Base-by-base conservation (phyloP, 1,140 invertebrate species). In the Apolygus lucorum region DNA sequence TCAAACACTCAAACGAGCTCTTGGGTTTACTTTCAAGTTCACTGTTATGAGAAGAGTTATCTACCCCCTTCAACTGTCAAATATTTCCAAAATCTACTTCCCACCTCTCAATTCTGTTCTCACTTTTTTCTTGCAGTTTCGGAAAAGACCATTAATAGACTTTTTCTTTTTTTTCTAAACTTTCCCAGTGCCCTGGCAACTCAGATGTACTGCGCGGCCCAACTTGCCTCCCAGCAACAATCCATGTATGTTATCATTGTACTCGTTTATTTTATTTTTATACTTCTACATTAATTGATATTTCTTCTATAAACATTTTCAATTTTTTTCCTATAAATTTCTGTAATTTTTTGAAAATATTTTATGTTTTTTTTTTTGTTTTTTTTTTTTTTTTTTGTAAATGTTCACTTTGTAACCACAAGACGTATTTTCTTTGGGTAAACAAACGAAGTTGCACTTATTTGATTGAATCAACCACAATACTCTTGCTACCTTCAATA, bases 141-240 rank as follows among this genome's bases (percentile, higher is more conserved):
- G n/a, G n/a, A n/a, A n/a, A n/a, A n/a, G n/a, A n/a, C n/a, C n/a
- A 59, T 59, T 59, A 59, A 59, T 59, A 24, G 11, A 11, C 8
- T 68, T 72, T 54, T 68, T 59, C 64, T 71, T 68, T 73, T 70
- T 64, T 72, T 70, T 69, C 72, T 74, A 59, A 74, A 68, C 64
- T 71, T 89, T 84, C 87, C 86, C 90, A 92, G 90, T 92, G 91
- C 90, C 89, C 90, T 93, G 88, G 90, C 90, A 88, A 90, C 90
- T 85, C 90, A 92, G 90, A 91, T 93, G 90, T 90, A 90, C 85
- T 90, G 89, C 84, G 89, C 89, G 84, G 88, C 90, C 84, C 88
- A 91, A 84, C 88, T 89, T 82, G 88, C 89, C 82, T 89, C 89
- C 82, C 90, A 91, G 84, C 88, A 89, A 83, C 88, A 90, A 86